Base-by-base conservation (phyloP, 2,113 vertebrate genomes). In the Phainopepla nitens region DNA sequence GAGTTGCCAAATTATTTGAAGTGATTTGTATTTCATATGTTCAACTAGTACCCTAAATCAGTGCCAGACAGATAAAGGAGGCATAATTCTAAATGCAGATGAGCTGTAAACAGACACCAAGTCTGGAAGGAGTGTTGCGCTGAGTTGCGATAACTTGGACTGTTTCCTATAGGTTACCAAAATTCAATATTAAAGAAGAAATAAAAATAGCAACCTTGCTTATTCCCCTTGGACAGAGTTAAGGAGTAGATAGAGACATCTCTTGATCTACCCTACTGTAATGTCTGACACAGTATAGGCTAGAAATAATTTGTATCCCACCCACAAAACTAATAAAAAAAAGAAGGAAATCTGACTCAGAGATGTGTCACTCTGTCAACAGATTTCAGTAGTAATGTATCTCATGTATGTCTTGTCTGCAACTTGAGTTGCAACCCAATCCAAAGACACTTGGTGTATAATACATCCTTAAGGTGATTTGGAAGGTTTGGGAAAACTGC, bases 291-390 rank as follows among this genome's bases (percentile, higher is more conserved):
- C 15, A 77, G 50, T 54, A 68, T 54, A 73, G 51, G 8, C 35
- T 47, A 90, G 44, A 15, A 87, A 71, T 89, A 91, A 93, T 78
- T 93, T 45, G 51, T 61, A 62, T 64, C 33, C 89, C 69, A 78
- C 83, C 56, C 93, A 91, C 36, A 84, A 61, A n/a, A 53, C 33
- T 47, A 92, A 90, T 81, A 58, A 89, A 86, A 83, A 53, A 58
- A 54, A 53, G 41, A 73, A 77, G 51, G 49, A 94, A 95, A 28
- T 64, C 60, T 94, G 94, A 96, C 83, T 95, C 95, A 94, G 45
- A 92, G 51, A 41, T 0, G 0, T 81, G 61, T 94, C 86, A 82
- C 25, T 81, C 20, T 64, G 28, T 75, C 69, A 87, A 84, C 60
- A 89, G 36, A 36, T 1, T 23, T 77, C 53, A 71, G 19, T 51